Evolutionary conservation across 2,113 vertebrate genomes (phyloP).

Genomic region (Tautogolabrus adspersus): DNA sequence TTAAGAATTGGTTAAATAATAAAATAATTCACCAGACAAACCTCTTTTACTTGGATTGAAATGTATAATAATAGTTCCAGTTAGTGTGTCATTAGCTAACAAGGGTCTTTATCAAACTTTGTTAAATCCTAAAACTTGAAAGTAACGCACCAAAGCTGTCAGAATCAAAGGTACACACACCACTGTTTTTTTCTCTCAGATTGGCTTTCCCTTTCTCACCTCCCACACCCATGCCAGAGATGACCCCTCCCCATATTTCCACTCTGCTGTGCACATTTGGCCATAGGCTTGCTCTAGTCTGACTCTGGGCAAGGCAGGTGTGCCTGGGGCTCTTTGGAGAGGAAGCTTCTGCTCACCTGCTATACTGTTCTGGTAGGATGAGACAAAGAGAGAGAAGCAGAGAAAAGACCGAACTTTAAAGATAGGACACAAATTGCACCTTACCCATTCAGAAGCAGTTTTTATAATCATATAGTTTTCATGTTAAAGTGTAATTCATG

Average conservation of each 20-base stretch:
- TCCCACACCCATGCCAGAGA: conserved; percentile 9
- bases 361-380: conserved; percentile 11
- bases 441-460: no score
- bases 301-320: conserved; percentile 40
- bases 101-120: no score
- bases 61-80: no score
- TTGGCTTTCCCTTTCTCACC: conserved; percentile 23
- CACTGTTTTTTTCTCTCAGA: not conserved
- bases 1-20: no score
- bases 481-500: no score
- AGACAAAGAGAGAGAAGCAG: conserved; percentile 1
- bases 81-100: no score
- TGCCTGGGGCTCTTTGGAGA: conserved; percentile 45
- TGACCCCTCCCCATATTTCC: conserved; percentile 9
- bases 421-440: not conserved
- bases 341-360: conserved; percentile 42
- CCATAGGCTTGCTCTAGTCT: conserved; percentile 44
- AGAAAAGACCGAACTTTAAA: conserved; percentile 11
- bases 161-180: not conserved
- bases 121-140: no score
- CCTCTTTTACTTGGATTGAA: no score
- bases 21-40: no score
- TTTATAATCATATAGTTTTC: no score
- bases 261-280: conserved; percentile 34
- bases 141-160: not conserved